Conservation (phyloP, 2,888 invertebrate species). For the Nomada hirtipes region DNA sequence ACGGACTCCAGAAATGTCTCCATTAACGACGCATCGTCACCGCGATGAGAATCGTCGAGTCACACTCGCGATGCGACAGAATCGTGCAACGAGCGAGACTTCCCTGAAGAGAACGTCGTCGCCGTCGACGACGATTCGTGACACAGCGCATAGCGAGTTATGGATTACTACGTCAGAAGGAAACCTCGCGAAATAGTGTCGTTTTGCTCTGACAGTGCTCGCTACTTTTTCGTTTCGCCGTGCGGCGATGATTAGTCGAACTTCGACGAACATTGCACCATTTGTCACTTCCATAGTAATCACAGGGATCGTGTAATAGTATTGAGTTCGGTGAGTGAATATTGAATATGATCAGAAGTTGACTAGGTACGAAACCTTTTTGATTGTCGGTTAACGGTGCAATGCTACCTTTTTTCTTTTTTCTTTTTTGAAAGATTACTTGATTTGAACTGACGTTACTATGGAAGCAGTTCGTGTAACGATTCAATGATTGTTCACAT, state of each 20-base stretch:
- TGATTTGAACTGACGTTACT: not conserved
- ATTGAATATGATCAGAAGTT: too few species aligned
- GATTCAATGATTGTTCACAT: not conserved
- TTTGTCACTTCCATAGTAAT: not conserved
- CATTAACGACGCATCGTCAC: slow-evolving; percentile 34
- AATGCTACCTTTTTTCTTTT: too few species aligned
- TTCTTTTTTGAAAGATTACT: not conserved
- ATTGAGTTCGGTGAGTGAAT: too few species aligned
- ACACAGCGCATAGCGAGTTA: not conserved
- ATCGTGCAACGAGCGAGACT: slow-evolving; percentile 13
- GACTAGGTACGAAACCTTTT: too few species aligned
- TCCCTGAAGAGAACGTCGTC: not conserved
- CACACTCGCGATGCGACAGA: slow-evolving; percentile 4
- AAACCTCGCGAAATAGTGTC: not conserved
- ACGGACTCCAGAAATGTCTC: slow-evolving; percentile 49
- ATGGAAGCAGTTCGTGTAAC: not conserved
- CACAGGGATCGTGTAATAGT: too few species aligned
- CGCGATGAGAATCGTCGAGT: slow-evolving; percentile 27
- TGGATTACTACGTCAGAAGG: slow-evolving; percentile 11
- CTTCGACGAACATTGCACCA: not conserved
- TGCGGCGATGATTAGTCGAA: not conserved
- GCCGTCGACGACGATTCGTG: slow-evolving; percentile 20
- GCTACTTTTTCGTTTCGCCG: not conserved
- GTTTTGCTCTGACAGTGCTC: not conserved
- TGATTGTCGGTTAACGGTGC: too few species aligned